These are phyloP conservation scores for Anguilla megastoma DNA, from an alignment of 2,797 vertebrate genomes.

Conservation along the genomic window DNA sequence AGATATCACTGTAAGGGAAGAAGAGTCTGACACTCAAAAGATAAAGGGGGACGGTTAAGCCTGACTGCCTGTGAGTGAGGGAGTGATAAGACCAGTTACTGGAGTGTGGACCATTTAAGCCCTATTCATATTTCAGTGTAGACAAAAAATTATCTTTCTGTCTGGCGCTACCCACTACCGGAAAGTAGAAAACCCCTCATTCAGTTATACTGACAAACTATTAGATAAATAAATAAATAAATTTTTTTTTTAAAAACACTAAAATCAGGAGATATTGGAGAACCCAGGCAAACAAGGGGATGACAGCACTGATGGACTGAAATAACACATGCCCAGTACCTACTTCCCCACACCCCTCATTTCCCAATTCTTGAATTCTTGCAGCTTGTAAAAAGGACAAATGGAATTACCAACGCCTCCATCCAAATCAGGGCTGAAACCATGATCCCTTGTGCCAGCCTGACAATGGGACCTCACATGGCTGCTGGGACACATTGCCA, in stretches of 20 bases:
- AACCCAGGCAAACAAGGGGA: neutral
- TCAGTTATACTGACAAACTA: no score
- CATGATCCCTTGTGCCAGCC: constrained; percentile 54
- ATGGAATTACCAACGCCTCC: constrained; percentile 63
- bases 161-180: neutral
- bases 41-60: constrained; percentile 56
- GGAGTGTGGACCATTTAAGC: neutral
- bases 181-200: neutral
- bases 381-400: constrained; percentile 54
- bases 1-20: neutral
- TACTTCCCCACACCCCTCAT: constrained; percentile 5
- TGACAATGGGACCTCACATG: constrained; percentile 58
- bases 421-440: constrained; percentile 51
- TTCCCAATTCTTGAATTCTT: constrained; percentile 56
- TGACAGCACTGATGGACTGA: neutral
- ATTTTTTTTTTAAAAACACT: neutral
- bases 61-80: constrained; percentile 27
- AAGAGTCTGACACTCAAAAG: constrained; percentile 51
- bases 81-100: neutral
- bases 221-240: neutral
- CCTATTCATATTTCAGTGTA: neutral
- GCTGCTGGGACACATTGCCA: neutral
- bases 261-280: neutral
- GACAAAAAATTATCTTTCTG: neutral
- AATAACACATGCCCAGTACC: neutral